Evolutionary conservation across 2,888 invertebrate genomes (phyloP).

Genomic region (Dynastes grantii): DNA sequence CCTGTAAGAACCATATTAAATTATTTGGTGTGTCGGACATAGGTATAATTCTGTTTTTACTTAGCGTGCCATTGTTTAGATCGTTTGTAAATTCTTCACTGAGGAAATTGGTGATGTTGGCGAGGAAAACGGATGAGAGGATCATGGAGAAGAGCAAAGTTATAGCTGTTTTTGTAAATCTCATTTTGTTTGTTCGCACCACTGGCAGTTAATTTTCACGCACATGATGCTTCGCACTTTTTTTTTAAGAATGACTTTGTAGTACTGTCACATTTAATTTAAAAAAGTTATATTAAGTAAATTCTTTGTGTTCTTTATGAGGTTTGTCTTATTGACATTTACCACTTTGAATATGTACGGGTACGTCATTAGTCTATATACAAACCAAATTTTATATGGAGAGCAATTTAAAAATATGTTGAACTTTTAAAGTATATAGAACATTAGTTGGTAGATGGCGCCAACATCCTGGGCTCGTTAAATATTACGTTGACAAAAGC

Average conservation of each 20-base stretch:
- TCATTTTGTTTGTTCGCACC: conserved; percentile 70
- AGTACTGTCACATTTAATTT: conserved; percentile 41
- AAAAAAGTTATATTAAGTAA: not conserved
- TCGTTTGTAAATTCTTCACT: conserved; percentile 62
- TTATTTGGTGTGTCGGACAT: conserved; percentile 75
- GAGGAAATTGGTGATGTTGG: conserved; percentile 80
- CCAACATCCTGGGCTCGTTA: not conserved
- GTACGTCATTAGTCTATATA: conserved; percentile 24
- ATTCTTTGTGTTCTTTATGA: not conserved
- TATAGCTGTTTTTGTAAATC: conserved; percentile 77
- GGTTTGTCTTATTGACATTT: conserved; percentile 41
- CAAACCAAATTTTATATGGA: conserved; percentile 9
- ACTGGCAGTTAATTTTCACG: not conserved
- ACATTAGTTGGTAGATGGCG: not conserved
- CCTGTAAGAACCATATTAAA: conserved; percentile 86
- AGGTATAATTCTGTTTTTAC: conserved; percentile 51
- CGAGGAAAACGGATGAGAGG: conserved; percentile 79
- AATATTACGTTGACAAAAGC: too few relatives aligned
- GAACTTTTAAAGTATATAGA: not conserved
- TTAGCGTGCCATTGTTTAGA: conserved; percentile 68
- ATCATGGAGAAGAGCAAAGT: conserved; percentile 77
- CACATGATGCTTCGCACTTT: conserved; percentile 24
- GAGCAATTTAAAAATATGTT: not conserved
- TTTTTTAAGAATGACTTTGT: conserved; percentile 16
- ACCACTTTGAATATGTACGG: not conserved